These are phyloP conservation scores for Diorhabda sublineata DNA, from an alignment of 1,140 invertebrate species.

Conservation along the genomic window DNA sequence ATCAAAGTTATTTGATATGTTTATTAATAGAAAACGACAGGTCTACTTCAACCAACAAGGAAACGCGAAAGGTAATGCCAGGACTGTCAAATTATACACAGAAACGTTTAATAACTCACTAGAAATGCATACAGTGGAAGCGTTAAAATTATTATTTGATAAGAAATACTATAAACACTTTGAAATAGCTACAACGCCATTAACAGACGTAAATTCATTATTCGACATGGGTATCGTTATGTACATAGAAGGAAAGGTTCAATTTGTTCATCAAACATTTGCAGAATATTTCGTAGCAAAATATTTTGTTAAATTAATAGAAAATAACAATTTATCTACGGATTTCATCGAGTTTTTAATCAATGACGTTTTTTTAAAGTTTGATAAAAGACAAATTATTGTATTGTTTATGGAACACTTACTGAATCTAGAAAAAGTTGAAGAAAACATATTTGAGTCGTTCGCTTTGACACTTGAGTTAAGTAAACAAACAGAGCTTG, in stretches of 20 bases:
- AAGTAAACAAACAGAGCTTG: background rate
- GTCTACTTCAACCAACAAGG: constrained; percentile 5
- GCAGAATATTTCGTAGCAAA: constrained; percentile 12
- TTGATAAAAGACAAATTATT: no score
- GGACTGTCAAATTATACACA: background rate
- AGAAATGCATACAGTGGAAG: no score
- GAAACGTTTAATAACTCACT: no score
- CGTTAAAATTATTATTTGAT: no score
- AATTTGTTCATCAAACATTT: constrained; percentile 9
- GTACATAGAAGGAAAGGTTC: background rate
- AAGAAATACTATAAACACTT: no score
- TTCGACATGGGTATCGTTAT: constrained; percentile 1
- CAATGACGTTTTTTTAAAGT: background rate
- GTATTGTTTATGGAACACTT: background rate
- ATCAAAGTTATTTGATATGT: constrained; percentile 9
- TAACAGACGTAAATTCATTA: background rate
- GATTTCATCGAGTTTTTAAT: background rate
- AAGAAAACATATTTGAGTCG: background rate
- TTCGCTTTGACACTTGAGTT: background rate
- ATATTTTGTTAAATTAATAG: background rate
- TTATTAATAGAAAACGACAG: constrained; percentile 4
- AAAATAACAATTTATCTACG: background rate
- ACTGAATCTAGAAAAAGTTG: background rate
- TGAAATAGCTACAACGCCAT: no score
- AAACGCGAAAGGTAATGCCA: background rate